Base-by-base conservation (phyloP, 1,140 invertebrate species). In the Dreissena polymorpha region DNA sequence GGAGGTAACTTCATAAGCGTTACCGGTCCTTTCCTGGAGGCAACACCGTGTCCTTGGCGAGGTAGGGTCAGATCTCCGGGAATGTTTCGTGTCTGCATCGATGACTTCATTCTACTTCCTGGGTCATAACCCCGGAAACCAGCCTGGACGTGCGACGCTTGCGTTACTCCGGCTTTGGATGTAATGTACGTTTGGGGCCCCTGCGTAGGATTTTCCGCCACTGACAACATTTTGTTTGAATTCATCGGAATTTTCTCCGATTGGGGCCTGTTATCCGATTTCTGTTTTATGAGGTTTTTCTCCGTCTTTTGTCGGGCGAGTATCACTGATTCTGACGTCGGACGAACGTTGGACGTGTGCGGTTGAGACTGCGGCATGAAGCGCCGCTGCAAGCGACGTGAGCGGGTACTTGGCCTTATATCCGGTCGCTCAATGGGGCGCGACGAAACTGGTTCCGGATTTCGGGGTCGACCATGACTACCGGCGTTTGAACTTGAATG, bases 1-100 rank as follows among this genome's bases (percentile, higher is more conserved):
- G 86, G 81, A 23, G 86, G 86, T 64, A 87, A 79, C 55, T 87
- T 87, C 86, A 87, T 87, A 10, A 87, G 67, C 0, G 85, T 75
- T 21, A 79, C 64, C 25, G 72, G 73, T 63, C 63, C 67, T 63
- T 79, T 29, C 21, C 79, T 70, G 18, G 71, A 72, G 29, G 69
- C 29, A 10, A 83, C 25, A 0, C 75, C 57, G 29, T 60, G 79
- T 71, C 81, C 72, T 53, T 51, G 63, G 21, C 81, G 72, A 49
- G 81, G 81, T 39, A 83, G 60, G 60, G 81, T 76, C 39, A 83
- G 39, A 39, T 83, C 81, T 55, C 51, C 21, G 6, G 51, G 72
- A 51, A 76, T 18, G 51, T 76, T 57, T 49, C 81, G 50, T 23
- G 81, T 49, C 39, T 72, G 70, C 25, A 16, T 65, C 10, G 71